Percentiles rank a stretch among this genome's conserved stretches.
phyloP scores from a whole-genome alignment of 2,888 invertebrate genomes.

The Cryptus viduatorius region DNA sequence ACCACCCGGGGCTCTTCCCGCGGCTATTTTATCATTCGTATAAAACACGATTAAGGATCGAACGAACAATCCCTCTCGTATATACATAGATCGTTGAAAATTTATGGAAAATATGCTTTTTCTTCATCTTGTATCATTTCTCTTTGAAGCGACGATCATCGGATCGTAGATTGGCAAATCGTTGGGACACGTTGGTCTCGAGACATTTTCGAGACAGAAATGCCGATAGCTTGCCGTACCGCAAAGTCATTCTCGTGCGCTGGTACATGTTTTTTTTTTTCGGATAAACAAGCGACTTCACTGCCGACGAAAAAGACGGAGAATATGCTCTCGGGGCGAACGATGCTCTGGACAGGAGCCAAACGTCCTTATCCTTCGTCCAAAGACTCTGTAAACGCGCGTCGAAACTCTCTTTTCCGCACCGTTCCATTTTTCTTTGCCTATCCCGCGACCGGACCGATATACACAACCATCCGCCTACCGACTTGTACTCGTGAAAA shows the following conservation, averaged over 20 bases:
- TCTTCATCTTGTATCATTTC: too few relatives aligned
- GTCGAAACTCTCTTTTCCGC: slow-evolving; percentile 27
- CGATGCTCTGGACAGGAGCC: slow-evolving; percentile 51
- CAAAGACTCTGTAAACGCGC: slow-evolving; percentile 43
- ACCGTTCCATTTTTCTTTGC: slow-evolving; percentile 18
- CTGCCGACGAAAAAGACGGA: background rate
- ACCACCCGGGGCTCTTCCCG: background rate
- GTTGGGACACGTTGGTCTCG: too few relatives aligned
- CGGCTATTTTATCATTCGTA: background rate
- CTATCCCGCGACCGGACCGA: background rate
- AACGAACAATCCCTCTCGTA: too few relatives aligned
- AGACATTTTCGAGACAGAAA: too few relatives aligned
- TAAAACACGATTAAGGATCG: background rate
- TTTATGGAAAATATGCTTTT: too few relatives aligned
- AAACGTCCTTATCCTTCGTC: slow-evolving; percentile 55
- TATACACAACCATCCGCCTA: background rate
- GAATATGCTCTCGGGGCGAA: slow-evolving; percentile 19
- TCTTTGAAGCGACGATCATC: too few relatives aligned
- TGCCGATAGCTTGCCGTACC: too few relatives aligned
- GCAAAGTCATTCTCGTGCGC: background rate
- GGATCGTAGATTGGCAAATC: too few relatives aligned
- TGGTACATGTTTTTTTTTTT: background rate
- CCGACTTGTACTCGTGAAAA: background rate
- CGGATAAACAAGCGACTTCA: slow-evolving; percentile 34
- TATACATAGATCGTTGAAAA: too few relatives aligned